Conservation (phyloP, 2,888 invertebrate genomes). For the Athripsodes cinereus region DNA sequence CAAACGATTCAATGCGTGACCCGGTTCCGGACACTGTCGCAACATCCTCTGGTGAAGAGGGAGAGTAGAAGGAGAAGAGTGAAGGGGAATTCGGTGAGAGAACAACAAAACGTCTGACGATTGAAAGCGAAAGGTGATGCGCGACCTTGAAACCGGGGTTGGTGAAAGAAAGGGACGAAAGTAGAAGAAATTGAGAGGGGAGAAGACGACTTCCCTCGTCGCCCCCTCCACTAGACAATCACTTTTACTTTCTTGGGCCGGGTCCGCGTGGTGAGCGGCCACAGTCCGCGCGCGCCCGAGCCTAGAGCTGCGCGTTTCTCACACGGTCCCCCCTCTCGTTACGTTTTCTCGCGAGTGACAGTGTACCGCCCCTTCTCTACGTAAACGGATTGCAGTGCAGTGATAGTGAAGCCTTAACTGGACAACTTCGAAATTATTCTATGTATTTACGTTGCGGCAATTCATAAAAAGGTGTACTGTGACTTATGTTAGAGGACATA, state of each 20-base stretch:
- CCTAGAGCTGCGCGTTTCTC: constrained; percentile 39
- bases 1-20: constrained; percentile 23
- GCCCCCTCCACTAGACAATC: constrained; percentile 29
- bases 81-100: constrained; percentile 1
- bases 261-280: constrained; percentile 19
- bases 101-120: constrained; percentile 3
- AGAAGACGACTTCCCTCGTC: constrained; percentile 14
- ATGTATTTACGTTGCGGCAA: constrained; percentile 47
- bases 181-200: constrained; percentile 45
- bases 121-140: constrained; percentile 26
- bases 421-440: constrained; percentile 36
- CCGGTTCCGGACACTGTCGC: constrained; percentile 24
- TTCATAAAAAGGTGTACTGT: constrained; percentile 43
- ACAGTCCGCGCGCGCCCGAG: constrained; percentile 37
- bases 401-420: constrained; percentile 18
- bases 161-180: constrained; percentile 37
- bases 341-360: constrained; percentile 25
- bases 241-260: constrained; percentile 48
- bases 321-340: constrained; percentile 16
- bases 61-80: background rate
- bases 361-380: constrained; percentile 9
- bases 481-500: background rate
- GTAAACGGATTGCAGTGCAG: constrained; percentile 47
- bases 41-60: constrained; percentile 15
- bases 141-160: constrained; percentile 26